Base-by-base conservation (phyloP, 2,113 vertebrate genomes). In the Arenaria interpres region DNA sequence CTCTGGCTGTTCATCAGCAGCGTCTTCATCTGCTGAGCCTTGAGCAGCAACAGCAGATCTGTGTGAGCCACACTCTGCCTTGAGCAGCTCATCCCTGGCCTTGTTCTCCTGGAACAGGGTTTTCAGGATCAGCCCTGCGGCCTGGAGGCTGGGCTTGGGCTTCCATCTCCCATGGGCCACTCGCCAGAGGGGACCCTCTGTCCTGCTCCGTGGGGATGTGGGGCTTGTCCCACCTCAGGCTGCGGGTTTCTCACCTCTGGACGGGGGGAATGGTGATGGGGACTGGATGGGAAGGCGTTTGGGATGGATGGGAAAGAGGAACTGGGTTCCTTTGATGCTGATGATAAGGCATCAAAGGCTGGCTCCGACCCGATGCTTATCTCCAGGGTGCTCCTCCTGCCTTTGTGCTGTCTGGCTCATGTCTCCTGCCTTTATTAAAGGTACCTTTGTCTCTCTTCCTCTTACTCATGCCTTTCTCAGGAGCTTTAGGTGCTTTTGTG, bases 1-100 rank as follows among this genome's bases (percentile, higher is more conserved):
- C 51, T 56, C 15, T 30, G 86, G 17, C 9, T 12, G 25, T 11
- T 53, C 13, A 2, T 12, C 14, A 1, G 0, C 30, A 22, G 45
- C 27, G 3, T 12, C 51, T 18, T 81, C 2, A 8, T 3, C 12
- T 35, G 57, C 60, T n/a, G 25, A 2, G 23, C 0, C 1, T 0
- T 1, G 21, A 27, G 2, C 22, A 11, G 48, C 75, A 15, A 10
- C 13, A 51, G 10, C 1, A 18, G 45, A 21, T 4, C 62, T 5
- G 12, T 2, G 6, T 5, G 23, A 4, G 2, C 33, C 68, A 37
- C 3, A 9, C 18, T 21, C 6, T 4, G 35, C 25, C 48, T 71
- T 7, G 1, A 3, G 4, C 33, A 4, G 39, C 48, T 7, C 14
- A 6, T 4, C 50, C 30, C 90, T 35, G 35, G 59, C 15, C 0